Conservation (phyloP, 2,113 vertebrate genomes). For the Glaucidium brasilianum region DNA sequence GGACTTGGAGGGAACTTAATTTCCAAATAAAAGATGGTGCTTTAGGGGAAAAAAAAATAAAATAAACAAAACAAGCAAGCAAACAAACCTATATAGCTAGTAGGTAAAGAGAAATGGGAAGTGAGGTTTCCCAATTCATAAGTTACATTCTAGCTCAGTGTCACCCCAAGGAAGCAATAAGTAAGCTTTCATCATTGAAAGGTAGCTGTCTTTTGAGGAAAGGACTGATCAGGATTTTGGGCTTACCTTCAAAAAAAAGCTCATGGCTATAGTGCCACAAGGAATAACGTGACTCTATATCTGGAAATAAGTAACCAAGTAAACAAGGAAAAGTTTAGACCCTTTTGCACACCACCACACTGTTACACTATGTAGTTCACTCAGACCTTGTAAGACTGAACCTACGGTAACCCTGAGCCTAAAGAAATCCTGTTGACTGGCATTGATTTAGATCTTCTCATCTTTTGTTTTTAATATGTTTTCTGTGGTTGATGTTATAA, state of each 20-base stretch:
- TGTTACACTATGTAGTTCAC: not conserved
- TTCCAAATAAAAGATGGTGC: not conserved
- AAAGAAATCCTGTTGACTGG: not conserved
- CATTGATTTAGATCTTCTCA: not conserved
- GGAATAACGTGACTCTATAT: not conserved
- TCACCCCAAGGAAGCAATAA: not conserved
- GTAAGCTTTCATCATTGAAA: not conserved
- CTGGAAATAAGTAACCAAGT: not conserved
- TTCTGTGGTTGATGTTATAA: not conserved
- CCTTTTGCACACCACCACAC: not conserved
- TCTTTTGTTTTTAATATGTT: not conserved
- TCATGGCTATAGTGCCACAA: not conserved
- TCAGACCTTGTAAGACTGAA: not conserved
- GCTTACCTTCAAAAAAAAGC: not conserved
- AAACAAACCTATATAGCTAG: not conserved
- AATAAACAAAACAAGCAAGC: fast-evolving
- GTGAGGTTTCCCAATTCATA: not conserved
- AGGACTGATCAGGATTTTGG: not conserved
- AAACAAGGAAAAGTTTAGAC: not conserved
- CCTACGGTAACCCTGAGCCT: not conserved
- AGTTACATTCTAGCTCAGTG: not conserved
- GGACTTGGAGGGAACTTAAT: not conserved
- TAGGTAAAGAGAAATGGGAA: not conserved
- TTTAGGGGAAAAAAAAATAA: fast-evolving
- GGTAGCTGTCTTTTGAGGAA: not conserved